Base-by-base conservation (phyloP, 2,113 vertebrate species). In the Equus quagga region DNA sequence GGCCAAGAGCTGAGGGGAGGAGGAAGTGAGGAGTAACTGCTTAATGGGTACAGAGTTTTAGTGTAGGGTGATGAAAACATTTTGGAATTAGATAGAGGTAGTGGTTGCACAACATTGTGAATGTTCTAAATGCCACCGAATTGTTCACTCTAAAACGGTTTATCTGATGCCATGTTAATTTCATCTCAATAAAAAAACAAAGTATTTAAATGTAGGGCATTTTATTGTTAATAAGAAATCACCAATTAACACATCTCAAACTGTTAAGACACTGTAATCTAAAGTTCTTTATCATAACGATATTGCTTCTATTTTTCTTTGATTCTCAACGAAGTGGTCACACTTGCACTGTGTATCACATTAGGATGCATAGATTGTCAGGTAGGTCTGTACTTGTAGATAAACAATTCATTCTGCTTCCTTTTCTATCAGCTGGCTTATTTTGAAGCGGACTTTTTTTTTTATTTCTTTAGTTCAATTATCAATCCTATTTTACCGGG, bases 161-260 rank as follows among this genome's bases (percentile, higher is more conserved):
- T 28, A 69, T 58, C 65, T 73, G 17, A 15, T 23, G 12, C 56
- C n/a, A 33, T 73, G 24, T 86, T 44, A 86, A 26, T 75, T 86
- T 91, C 26, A 81, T 31, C 33, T 67, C 75, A 58, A n/a, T 78
- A 64, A 90, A 96, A 94, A 83, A 54, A 62, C 18, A 56, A 91
- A 51, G 36, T 49, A 75, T 56, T 60, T 31, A 19, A 67, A 85
- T 31, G 26, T 46, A 72, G 54, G 54, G 51, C 24, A 36, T 90
- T 73, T 54, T 64, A 44, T 64, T 65, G 56, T 49, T 28, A 78
- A 67, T 90, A 84, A 79, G 24, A 89, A 91, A 81, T 36, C 56
- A 65, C 36, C 17, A 33, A 23, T 36, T 65, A 78, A 33, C 36
- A 44, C 7, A 78, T 3, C 75, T 81, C 28, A 85, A 18, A 60